These are phyloP conservation scores for Phrynocephalus versicolor DNA, from an alignment of 2,113 vertebrate genomes.

Conservation along the genomic window DNA sequence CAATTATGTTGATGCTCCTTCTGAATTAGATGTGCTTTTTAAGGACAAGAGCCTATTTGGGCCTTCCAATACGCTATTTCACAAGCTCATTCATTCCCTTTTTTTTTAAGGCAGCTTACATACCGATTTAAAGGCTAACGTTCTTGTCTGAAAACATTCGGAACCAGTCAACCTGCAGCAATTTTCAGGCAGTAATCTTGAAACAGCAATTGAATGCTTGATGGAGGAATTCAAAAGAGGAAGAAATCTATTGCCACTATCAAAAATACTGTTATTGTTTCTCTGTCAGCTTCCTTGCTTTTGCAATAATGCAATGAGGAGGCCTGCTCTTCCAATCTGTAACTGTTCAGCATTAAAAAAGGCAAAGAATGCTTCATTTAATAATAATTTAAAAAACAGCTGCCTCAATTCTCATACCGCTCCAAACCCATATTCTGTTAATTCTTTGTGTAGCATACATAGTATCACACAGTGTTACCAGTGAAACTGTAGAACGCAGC, in stretches of 20 bases:
- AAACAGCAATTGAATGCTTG: conserved; percentile 60
- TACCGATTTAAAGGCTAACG: conserved; percentile 72
- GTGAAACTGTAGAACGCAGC: conserved; percentile 7
- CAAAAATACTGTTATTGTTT: conserved; percentile 49
- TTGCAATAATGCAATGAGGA: conserved; percentile 14
- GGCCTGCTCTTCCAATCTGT: conserved; percentile 4
- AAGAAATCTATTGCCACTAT: conserved; percentile 47
- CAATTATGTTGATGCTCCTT: conserved; percentile 81
- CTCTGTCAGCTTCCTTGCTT: conserved; percentile 36
- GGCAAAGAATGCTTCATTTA: conserved; percentile 29
- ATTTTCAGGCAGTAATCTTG: conserved; percentile 63
- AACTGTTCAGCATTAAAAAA: neutral
- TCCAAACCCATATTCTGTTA: conserved; percentile 7
- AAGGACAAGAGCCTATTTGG: conserved; percentile 68
- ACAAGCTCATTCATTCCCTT: conserved; percentile 71
- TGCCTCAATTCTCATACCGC: neutral
- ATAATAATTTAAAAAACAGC: conserved; percentile 27
- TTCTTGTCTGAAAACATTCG: conserved; percentile 74
- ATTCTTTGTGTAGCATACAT: neutral
- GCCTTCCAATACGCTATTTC: conserved; percentile 71
- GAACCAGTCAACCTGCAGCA: conserved; percentile 71
- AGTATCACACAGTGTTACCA: conserved; percentile 31
- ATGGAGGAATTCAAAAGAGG: conserved; percentile 32
- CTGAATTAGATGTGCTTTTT: conserved; percentile 77
- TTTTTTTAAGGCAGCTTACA: conserved; percentile 66